Evolutionary conservation across 2,113 vertebrate species (phyloP), one percentile per base, ranked within the genome.

Genomic region (Sclerurus mexicanus): DNA sequence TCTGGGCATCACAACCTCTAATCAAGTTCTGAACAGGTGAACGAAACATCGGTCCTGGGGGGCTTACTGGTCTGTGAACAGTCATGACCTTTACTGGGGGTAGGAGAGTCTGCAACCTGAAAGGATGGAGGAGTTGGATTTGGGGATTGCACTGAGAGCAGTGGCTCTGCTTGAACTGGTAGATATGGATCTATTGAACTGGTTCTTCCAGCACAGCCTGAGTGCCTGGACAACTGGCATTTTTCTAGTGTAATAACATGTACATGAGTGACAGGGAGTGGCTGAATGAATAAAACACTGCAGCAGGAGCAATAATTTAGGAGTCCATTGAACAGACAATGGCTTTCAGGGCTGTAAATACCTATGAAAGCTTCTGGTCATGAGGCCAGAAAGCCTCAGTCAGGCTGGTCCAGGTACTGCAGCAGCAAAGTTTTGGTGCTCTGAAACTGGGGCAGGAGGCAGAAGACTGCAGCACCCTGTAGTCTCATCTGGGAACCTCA

Each of bases 151-250:
- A 69, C 2, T 3, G 49, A 64, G 44, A 86, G 75, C 63, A 62
- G 35, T 24, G 40, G 58, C 68, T 73, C 55, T 85, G 35, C 53
- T 53, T 84, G 94, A 78, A 42, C 42, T 15, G 5, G 31, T 3
- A 91, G 94, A 95, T 95, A 84, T 0, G 2, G n/a, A 93, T 95
- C 96, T 96, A 33, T 84, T 56, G 72, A 96, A 95, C 92, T 93
- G 88, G 95, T 96, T 96, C 90, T 96, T 90, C 95, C 93, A 88
- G 95, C 76, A 8, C 44, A 93, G 92, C 96, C 90, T 90, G 95
- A 92, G 92, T 33, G 64, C 93, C 90, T 2, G 14, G 80, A 20
- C 83, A 71, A 77, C 68, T 90, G 90, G 85, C 88, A 77, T 94
- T 93, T 94, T 58, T 96, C 68, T 78, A 90, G 89, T 1, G 2